Evolutionary conservation across 2,888 invertebrate species (phyloP), one percentile per base, ranked within the genome.

Genomic region (Gari tellinella): DNA sequence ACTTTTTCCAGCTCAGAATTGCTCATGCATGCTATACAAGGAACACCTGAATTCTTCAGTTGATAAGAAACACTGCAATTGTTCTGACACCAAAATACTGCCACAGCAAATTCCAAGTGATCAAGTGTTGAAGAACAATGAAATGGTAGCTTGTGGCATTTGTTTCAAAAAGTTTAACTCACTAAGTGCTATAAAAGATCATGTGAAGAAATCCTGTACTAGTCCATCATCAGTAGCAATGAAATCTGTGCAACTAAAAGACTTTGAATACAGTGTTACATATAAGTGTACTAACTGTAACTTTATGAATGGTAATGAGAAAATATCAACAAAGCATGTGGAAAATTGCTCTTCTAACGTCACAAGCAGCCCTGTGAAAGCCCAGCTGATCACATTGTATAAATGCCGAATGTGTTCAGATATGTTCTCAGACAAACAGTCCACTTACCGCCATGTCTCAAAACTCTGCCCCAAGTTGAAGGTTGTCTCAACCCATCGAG

Each of bases 121-220:
- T 31, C 31, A 31, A 31, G 31, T 31, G 12, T n/a, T 60, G 45
- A 53, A 46, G 25, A 37, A 25, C 8, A 58, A 67, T 60, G 66
- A 67, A 52, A 65, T 56, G 12, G 55, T 46, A n/a, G 12, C 19
- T 23, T 85, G 85, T 70, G 73, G 73, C 14, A 83, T 82, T 40
- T 85, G 85, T 57, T 62, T 72, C 46, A 51, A 53, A 26, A 73
- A 67, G 19, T 81, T 81, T 67, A 62, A 66, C 45, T 70, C 77
- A 0, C 46, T 85, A 26, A 66, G 78, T 37, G 62, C 66, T 14
- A 55, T 83, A 19, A 73, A 79, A 41, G 64, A 73, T 31, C 85
- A 85, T 67, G 79, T 83, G 1, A 76, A 76, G 38, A 66, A 65
- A 38, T 72, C 79, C 25, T 83, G 83, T 48, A 70, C 63, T 21